Conservation (phyloP, 2,113 vertebrate genomes). For the Garra rufa region DNA sequence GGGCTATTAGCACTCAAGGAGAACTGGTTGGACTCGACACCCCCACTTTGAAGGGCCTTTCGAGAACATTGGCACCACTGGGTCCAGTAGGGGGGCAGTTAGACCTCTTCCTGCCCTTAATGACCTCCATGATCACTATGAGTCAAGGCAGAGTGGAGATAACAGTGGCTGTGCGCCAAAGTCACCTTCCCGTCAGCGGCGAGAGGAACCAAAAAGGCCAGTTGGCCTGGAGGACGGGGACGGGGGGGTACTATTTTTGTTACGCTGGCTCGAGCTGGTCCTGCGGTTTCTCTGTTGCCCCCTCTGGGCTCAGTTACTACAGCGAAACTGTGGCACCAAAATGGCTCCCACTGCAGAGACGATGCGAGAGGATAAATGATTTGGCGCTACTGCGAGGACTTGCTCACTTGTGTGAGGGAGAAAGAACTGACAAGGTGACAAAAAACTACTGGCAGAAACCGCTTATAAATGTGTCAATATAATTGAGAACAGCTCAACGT, state of each 20-base stretch:
- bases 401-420: conserved; percentile 7
- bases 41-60: conserved; percentile 6
- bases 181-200: conserved; percentile 49
- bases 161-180: conserved; percentile 19
- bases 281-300: conserved; percentile 61
- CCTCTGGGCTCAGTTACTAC: conserved; percentile 44
- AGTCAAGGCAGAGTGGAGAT: conserved; percentile 5
- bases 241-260: conserved; percentile 50
- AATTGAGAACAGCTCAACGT: not conserved
- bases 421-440: conserved; percentile 30
- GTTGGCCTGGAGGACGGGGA: conserved; percentile 51
- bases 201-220: conserved; percentile 11
- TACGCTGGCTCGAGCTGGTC: conserved; percentile 55
- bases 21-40: not conserved
- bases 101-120: not conserved
- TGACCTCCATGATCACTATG: not conserved
- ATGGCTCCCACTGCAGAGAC: conserved; percentile 38
- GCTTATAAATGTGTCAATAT: not conserved
- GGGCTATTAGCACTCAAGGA: conserved; percentile 19
- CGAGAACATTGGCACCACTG: not conserved
- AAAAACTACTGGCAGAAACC: conserved; percentile 8
- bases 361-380: conserved; percentile 26
- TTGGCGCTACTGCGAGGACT: conserved; percentile 10
- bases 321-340: conserved; percentile 39
- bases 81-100: not conserved